Evolutionary conservation across 2,888 invertebrate species (phyloP).

Genomic region (Lycia hirtaria): DNA sequence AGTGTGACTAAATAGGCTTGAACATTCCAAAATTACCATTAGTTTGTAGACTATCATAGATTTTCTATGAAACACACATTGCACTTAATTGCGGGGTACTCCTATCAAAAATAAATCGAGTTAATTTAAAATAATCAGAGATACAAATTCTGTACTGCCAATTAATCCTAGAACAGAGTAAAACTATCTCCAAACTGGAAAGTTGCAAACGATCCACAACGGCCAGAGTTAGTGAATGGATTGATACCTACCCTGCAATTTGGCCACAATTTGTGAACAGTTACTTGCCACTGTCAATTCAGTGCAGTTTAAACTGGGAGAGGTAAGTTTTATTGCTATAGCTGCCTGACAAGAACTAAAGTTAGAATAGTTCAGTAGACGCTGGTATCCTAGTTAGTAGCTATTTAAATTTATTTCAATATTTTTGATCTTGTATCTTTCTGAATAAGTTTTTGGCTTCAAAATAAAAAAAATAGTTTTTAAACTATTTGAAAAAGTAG

Average conservation of each 20-base stretch:
- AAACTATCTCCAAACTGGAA: constrained; percentile 34
- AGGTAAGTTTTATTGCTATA: constrained; percentile 20
- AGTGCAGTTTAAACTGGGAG: constrained; percentile 13
- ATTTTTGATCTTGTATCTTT: no score
- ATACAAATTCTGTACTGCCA: no score
- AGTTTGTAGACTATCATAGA: no score
- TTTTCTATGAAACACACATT: no score
- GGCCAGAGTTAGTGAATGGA: constrained; percentile 59
- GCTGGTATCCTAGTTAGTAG: background rate
- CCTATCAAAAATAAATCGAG: no score
- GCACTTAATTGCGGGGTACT: no score
- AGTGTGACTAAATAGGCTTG: no score
- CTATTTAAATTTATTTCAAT: background rate
- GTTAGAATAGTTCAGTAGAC: background rate
- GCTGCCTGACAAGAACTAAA: background rate
- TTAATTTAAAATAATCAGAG: background rate
- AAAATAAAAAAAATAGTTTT: no score
- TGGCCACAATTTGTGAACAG: constrained; percentile 56
- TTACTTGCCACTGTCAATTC: constrained; percentile 47
- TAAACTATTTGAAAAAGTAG: no score
- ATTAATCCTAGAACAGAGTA: background rate
- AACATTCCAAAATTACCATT: no score
- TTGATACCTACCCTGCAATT: constrained; percentile 71
- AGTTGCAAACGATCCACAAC: constrained; percentile 46
- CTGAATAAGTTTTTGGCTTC: no score